Conservation (phyloP, 2,797 vertebrate genomes). For the Iguana delicatissima region DNA sequence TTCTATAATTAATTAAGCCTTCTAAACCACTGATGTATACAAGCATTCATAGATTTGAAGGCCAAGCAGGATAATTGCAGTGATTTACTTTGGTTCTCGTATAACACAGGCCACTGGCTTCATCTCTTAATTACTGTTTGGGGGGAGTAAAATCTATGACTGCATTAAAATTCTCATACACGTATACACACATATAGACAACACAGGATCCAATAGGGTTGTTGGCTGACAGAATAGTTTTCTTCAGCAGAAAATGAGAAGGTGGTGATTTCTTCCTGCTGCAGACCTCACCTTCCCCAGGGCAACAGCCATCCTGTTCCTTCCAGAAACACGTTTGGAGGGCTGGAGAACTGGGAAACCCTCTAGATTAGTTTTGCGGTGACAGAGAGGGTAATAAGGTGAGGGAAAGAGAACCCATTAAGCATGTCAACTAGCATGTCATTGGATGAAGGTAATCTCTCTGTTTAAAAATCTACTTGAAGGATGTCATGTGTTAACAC, state of each 20-base stretch:
- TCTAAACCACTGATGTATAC: conserved; percentile 7
- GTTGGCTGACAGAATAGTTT: background rate
- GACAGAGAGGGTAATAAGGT: background rate
- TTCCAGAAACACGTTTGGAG: background rate
- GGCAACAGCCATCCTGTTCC: background rate
- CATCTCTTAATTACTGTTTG: conserved; percentile 23
- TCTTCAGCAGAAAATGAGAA: background rate
- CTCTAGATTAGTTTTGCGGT: background rate
- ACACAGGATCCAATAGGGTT: background rate
- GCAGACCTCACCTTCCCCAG: too few species aligned
- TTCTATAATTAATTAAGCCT: conserved; percentile 32
- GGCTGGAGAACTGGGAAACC: too few species aligned
- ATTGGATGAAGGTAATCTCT: background rate
- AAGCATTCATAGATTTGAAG: conserved; percentile 28
- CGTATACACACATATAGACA: too few species aligned
- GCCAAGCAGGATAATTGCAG: conserved; percentile 27
- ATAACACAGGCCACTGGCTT: conserved; percentile 19
- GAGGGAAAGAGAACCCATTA: too few species aligned
- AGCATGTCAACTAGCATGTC: too few species aligned
- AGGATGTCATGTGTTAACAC: background rate
- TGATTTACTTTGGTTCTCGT: conserved; percentile 24
- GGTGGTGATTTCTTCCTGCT: background rate
- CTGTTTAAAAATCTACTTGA: background rate
- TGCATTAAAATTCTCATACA: background rate
- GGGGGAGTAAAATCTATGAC: background rate